These are phyloP conservation scores for Mantis religiosa DNA, from an alignment of 2,888 invertebrate species.

Conservation along the genomic window DNA sequence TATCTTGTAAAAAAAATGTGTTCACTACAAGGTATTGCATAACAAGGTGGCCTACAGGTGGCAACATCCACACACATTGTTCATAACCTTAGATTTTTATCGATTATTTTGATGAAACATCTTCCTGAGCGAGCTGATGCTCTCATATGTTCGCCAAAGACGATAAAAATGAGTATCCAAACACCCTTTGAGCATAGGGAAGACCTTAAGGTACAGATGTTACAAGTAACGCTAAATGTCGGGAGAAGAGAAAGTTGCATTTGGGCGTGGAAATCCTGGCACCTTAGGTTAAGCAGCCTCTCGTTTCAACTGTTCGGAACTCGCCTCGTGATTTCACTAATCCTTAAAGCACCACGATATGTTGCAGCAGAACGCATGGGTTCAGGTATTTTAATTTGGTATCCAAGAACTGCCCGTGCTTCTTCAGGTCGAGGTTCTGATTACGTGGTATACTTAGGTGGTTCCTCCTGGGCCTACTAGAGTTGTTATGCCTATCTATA, in stretches of 20 bases:
- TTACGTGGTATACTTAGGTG: too few species aligned
- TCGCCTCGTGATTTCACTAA: background rate
- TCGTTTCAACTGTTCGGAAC: background rate
- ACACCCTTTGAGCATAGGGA: background rate
- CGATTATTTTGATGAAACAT: background rate
- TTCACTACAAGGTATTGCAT: background rate
- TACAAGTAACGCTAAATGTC: background rate
- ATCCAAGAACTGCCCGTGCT: too few species aligned
- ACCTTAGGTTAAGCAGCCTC: background rate
- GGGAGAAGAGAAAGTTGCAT: background rate
- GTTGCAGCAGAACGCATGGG: too few species aligned
- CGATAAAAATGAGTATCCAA: background rate
- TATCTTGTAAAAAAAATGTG: too few species aligned
- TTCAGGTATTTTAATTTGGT: too few species aligned
- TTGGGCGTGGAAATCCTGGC: background rate
- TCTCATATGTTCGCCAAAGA: background rate
- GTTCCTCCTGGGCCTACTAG: too few species aligned
- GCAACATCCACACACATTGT: background rate
- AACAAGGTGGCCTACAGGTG: background rate
- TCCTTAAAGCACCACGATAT: background rate
- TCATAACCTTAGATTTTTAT: background rate
- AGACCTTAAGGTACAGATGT: background rate
- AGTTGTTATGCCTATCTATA: too few species aligned
- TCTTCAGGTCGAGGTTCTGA: too few species aligned
- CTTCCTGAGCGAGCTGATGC: background rate